Base-by-base conservation (phyloP, 1,140 invertebrate species). In the Sarcophaga peregrina region DNA sequence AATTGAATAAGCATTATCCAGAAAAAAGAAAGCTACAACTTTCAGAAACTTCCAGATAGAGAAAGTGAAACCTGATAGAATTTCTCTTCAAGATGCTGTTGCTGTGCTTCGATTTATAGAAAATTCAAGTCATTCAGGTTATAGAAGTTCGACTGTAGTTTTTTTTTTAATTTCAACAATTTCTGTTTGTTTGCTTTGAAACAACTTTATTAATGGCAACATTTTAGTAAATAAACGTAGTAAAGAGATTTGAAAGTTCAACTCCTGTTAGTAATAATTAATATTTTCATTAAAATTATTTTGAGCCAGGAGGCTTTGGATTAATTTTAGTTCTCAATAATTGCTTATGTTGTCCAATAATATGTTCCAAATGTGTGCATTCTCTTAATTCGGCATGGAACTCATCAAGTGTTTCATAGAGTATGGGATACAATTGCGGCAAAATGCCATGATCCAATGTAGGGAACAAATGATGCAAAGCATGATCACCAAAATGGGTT, bases 381-480 rank as follows among this genome's bases (percentile, higher is more conserved):
- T 92, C 90, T 45, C 92, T 90, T 47, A 92, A 91, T 1, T 93
- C 91, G 1, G 93, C 91, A 72, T 92, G 92, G 87, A 96, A 97
- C 87, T 96, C 93, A 74, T 93, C 87, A 82, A 94, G 94, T 0
- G 94, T 95, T 85, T 95, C 88, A 15, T 93, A 85, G 48, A 96
- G 93, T 11, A 93, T 89, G 0, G 94, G 93, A 85, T 94, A 92
- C 11, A 96, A 91, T n/a, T 93, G 89, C 3, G 92, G 91, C 25
- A 97, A 89, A 78, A 94, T 92, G 0, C 92, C 93, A 85, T 96
- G 95, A 87, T 97, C 96, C 15, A 97, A 86, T 0, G 95, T 96
- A 0, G 96, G 96, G 85, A 97, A 94, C 1, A 97, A 90, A 91
- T 97, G 96, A 87, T 97, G 96, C 0, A 97, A 90, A 0, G 91